These are phyloP conservation scores for Holothuria scabra DNA, from an alignment of 53 echinoderm and acorn worm genomes.

Conservation along the genomic window DNA sequence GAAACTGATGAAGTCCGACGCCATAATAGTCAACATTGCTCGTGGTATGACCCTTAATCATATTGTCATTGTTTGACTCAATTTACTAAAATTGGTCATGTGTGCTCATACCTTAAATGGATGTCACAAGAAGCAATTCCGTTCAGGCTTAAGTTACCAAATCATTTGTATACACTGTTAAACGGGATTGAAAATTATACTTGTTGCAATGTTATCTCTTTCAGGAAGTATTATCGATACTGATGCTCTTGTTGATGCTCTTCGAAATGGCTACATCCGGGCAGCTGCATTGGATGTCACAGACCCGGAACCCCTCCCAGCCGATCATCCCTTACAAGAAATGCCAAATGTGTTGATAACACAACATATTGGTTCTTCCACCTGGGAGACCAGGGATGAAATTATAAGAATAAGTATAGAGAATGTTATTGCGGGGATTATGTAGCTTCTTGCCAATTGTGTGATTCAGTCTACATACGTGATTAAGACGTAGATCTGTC, in stretches of 20 bases:
- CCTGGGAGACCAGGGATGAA: slow-evolving; percentile 10
- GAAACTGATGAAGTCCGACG: slow-evolving; percentile 58
- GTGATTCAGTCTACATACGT: too few species aligned
- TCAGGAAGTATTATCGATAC: slow-evolving; percentile 50
- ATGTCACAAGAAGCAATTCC: too few species aligned
- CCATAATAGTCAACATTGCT: slow-evolving; percentile 60
- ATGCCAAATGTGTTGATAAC: slow-evolving; percentile 53
- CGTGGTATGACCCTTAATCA: slow-evolving; percentile 50
- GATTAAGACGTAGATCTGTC: too few species aligned
- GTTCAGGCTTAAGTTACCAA: too few species aligned
- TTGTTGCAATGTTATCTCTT: background rate
- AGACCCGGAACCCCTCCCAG: slow-evolving; percentile 51
- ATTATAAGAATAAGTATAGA: slow-evolving; percentile 36
- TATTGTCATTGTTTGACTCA: too few species aligned
- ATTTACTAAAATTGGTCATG: too few species aligned
- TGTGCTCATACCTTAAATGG: too few species aligned
- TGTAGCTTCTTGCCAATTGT: background rate
- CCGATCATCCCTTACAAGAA: slow-evolving; percentile 49
- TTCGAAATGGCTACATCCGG: slow-evolving; percentile 17
- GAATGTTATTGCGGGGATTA: slow-evolving; percentile 48
- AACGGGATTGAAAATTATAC: too few species aligned
- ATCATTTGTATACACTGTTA: too few species aligned
- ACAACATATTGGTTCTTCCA: slow-evolving; percentile 43
- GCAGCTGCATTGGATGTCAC: slow-evolving; percentile 61
- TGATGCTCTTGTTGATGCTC: slow-evolving; percentile 47